Conservation (phyloP, 2,888 invertebrate species). For the Mechanitis mazaeus region DNA sequence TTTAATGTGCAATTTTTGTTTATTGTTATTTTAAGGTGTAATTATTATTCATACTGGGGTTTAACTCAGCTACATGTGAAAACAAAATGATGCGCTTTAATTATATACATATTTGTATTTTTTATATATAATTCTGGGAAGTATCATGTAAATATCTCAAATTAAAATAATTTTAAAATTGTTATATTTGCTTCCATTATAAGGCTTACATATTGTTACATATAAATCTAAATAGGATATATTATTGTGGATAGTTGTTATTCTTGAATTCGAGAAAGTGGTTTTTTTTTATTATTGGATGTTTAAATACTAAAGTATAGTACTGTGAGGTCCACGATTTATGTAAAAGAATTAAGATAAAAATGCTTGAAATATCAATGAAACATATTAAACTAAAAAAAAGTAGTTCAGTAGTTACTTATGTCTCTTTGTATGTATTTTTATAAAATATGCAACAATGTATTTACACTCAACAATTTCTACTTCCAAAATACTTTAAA, state of each 20-base stretch:
- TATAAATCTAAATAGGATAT: constrained; percentile 47
- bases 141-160: constrained; percentile 67
- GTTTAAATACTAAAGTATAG: constrained; percentile 21
- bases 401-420: constrained; percentile 58
- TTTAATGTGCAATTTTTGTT: constrained; percentile 74
- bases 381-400: constrained; percentile 67
- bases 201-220: constrained; percentile 66
- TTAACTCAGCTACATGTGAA: constrained; percentile 61
- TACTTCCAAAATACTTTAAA: constrained; percentile 61
- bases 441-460: constrained; percentile 70
- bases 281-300: constrained; percentile 22
- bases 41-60: constrained; percentile 63
- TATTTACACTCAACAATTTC: constrained; percentile 68
- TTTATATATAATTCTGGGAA: constrained; percentile 58
- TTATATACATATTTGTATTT: constrained; percentile 52
- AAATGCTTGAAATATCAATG: constrained; percentile 66
- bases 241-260: constrained; percentile 41
- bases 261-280: constrained; percentile 34
- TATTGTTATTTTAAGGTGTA: constrained; percentile 66
- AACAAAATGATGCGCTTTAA: constrained; percentile 74
- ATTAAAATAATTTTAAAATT: constrained; percentile 59
- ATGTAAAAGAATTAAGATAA: constrained; percentile 39
- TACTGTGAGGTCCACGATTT: constrained; percentile 57
- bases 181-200: constrained; percentile 71
- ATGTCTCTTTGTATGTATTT: constrained; percentile 71